Evolutionary conservation across 35 echinoderm and acorn worm species (phyloP).

Genomic region (Strongylocentrotus purpuratus): DNA sequence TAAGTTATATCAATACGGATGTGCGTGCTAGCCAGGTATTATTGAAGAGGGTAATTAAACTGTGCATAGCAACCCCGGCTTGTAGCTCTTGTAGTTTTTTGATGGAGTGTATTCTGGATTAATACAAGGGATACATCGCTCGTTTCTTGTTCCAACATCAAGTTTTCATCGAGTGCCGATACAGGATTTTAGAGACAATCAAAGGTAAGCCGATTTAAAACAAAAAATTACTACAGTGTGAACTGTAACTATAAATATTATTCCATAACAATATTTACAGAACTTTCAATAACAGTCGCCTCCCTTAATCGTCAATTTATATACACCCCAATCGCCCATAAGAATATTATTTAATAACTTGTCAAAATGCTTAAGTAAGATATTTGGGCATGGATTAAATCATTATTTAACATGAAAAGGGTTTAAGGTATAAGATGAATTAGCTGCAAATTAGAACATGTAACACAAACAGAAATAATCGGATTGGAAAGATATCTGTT

Average conservation of each 20-base stretch:
- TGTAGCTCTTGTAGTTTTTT: background rate
- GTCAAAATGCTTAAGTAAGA: too few relatives aligned
- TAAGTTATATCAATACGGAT: background rate
- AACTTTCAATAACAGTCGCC: background rate
- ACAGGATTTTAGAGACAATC: background rate
- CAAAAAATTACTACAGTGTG: too few relatives aligned
- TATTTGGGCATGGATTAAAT: too few relatives aligned
- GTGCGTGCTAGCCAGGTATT: background rate
- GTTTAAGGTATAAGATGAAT: too few relatives aligned
- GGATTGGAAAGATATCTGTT: too few relatives aligned
- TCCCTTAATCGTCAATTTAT: background rate
- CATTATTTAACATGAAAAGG: too few relatives aligned
- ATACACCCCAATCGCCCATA: too few relatives aligned
- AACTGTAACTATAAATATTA: too few relatives aligned
- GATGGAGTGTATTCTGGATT: background rate
- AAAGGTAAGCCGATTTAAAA: background rate
- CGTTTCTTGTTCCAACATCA: background rate
- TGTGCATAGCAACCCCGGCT: background rate
- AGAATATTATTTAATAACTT: background rate
- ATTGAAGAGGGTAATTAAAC: background rate
- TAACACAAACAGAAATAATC: too few relatives aligned
- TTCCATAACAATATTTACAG: background rate
- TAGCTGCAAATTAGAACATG: too few relatives aligned
- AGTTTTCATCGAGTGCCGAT: background rate
- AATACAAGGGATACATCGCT: background rate